These are phyloP conservation scores for Morus bassanus DNA, from an alignment of 2,797 vertebrate genomes.

Conservation along the genomic window DNA sequence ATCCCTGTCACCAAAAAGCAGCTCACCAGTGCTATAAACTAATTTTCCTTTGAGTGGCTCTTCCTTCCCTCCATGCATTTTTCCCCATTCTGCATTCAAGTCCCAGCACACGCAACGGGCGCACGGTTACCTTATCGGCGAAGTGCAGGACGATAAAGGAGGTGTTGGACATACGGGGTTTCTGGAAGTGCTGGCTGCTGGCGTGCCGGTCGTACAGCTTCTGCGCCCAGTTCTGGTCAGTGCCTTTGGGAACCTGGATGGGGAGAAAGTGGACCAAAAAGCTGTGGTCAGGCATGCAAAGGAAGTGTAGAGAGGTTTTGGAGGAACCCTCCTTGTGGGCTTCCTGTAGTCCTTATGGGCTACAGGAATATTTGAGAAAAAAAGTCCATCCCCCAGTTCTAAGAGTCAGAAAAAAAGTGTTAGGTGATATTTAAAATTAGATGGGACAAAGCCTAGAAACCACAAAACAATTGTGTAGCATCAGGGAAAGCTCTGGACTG, in stretches of 20 bases:
- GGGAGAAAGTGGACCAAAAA: not conserved
- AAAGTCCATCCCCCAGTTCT: not conserved
- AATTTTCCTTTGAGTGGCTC: fast-evolving
- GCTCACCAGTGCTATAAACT: fast-evolving
- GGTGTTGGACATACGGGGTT: slow-evolving; percentile 94
- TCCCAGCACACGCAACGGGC: fast-evolving
- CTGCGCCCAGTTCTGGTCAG: slow-evolving; percentile 93
- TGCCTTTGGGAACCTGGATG: slow-evolving; percentile 90
- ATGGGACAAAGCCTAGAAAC: not conserved
- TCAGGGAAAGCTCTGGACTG: not conserved
- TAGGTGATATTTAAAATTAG: not conserved
- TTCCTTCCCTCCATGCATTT: fast-evolving
- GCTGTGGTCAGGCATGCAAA: not conserved
- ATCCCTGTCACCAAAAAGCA: not conserved
- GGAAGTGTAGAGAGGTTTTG: not conserved
- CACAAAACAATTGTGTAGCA: not conserved
- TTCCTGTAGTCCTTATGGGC: not conserved
- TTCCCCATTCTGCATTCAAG: fast-evolving
- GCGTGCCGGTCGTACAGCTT: slow-evolving; percentile 87
- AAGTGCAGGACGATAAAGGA: slow-evolving; percentile 93
- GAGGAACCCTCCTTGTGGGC: not conserved
- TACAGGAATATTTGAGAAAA: not conserved
- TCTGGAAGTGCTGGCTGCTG: slow-evolving; percentile 88
- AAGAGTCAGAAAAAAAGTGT: not conserved
- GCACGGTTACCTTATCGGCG: slow-evolving; percentile 84